phyloP scores from a whole-genome alignment of 1,140 invertebrate genomes.

The Heliothis virescens region DNA sequence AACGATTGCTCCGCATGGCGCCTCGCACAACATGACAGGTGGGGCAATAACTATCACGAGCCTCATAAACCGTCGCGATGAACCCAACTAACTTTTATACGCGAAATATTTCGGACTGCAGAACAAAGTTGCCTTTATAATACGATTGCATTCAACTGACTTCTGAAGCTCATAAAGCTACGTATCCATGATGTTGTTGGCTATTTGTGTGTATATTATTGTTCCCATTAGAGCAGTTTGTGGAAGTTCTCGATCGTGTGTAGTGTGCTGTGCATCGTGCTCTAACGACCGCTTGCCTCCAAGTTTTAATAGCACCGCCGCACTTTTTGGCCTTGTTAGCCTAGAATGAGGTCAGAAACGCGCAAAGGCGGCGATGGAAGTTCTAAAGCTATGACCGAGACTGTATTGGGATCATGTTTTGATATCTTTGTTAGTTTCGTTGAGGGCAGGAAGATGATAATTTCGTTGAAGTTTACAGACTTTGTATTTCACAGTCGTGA shows the following conservation, averaged over 20 bases:
- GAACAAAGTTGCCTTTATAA: conserved; percentile 16
- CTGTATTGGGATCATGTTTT: background rate
- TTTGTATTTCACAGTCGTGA: too few relatives aligned
- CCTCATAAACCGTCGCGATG: conserved; percentile 6
- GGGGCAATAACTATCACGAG: conserved; percentile 13
- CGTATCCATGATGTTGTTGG: background rate
- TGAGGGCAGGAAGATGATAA: too few relatives aligned
- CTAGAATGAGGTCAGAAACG: conserved; percentile 64
- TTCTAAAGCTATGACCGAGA: background rate
- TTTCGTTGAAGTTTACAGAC: too few relatives aligned
- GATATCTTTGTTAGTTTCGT: too few relatives aligned
- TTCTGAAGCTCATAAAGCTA: conserved; percentile 24
- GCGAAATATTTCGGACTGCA: conserved; percentile 2
- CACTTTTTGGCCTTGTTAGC: conserved; percentile 70
- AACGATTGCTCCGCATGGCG: conserved; percentile 9
- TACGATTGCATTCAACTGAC: conserved; percentile 4
- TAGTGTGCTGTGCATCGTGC: conserved; percentile 57
- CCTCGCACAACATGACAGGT: conserved; percentile 16
- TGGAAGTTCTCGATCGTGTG: conserved; percentile 56
- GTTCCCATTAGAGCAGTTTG: conserved; percentile 41
- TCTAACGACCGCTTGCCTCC: conserved; percentile 72
- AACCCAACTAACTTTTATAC: conserved; percentile 3
- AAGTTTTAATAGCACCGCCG: conserved; percentile 74
- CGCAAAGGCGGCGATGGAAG: conserved; percentile 33
- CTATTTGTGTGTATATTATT: conserved; percentile 47